Conservation (phyloP, 2,797 vertebrate genomes). For the Margarornis squamiger region DNA sequence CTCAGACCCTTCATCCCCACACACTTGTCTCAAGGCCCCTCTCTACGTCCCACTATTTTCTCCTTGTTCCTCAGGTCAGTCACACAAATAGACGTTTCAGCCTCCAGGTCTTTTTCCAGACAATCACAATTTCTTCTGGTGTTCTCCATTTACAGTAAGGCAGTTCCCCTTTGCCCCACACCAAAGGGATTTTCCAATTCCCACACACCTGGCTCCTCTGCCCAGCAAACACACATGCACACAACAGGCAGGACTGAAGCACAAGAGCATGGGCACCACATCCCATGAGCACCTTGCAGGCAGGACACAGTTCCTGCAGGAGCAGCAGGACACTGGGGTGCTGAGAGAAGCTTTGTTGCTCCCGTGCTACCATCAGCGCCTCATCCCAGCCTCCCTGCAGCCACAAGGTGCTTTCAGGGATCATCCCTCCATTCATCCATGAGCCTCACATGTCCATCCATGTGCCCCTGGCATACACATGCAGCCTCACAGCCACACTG, state of each 20-base stretch:
- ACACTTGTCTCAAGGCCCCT: not conserved
- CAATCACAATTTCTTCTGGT: not conserved
- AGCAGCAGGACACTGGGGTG: not conserved
- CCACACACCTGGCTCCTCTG: not conserved
- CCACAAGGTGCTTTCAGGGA: not conserved
- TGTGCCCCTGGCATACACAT: fast-evolving
- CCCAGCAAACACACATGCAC: not conserved
- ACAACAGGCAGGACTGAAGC: not conserved
- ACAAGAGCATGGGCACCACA: fast-evolving
- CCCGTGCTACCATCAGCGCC: not conserved
- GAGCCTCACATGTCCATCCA: not conserved
- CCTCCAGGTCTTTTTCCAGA: not conserved
- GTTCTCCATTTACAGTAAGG: not conserved
- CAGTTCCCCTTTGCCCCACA: not conserved
- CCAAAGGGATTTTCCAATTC: not conserved
- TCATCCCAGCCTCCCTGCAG: not conserved
- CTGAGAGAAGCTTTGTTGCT: not conserved
- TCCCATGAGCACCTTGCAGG: fast-evolving
- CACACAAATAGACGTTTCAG: not conserved
- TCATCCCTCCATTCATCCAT: fast-evolving
- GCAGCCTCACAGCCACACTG: fast-evolving
- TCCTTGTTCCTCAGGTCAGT: not conserved
- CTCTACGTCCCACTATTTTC: not conserved
- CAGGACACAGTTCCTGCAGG: not conserved
- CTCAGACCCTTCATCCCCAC: fast-evolving